Evolutionary conservation across 2,888 invertebrate genomes (phyloP), one percentile per base, ranked within the genome.

Genomic region (Nomada ruficornis): DNA sequence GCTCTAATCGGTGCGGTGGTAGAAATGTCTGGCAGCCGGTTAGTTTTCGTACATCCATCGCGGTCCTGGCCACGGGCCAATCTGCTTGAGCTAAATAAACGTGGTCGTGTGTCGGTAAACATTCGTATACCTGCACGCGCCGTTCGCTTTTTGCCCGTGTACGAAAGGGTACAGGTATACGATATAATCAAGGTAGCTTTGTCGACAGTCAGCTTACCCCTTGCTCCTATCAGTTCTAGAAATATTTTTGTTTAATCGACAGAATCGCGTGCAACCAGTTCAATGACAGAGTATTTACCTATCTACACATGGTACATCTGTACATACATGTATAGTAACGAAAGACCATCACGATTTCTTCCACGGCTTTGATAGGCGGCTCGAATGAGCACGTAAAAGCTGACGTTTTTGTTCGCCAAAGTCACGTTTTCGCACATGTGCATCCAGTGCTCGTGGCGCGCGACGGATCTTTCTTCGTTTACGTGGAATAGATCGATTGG

Each of bases 1-100:
- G 79, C 64, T 71, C 72, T 82, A 77, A 80, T 82, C 82, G 26
- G 47, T 10, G 9, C 55, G 11, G 47, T 57, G 73, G 47, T 60
- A 68, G 57, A 69, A 72, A 74, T 55, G 62, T 52, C 75, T 77
- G 82, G 73, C 85, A 75, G 72, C 71, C 84, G 83, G 75, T 72
- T 57, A 69, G 85, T 81, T 85, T 83, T 86, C 85, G 83, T 77
- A 80, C 83, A 79, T 76, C 74, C 71, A 75, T 76, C 85, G 82
- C 70, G 74, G 72, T 63, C 75, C 81, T 90, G 91, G 89, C 86
- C 26, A 57, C 23, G 18, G 71, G 90, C 91, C 91, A 91, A 89
- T 73, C 69, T 79, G 80, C 73, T 70, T 85, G 88, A 83, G 85
- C 89, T 91, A 89, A 91, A 91, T 91, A 91, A 91, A 90, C 88